Conservation (phyloP, 1,140 invertebrate species). For the Pteromalus puparum region DNA sequence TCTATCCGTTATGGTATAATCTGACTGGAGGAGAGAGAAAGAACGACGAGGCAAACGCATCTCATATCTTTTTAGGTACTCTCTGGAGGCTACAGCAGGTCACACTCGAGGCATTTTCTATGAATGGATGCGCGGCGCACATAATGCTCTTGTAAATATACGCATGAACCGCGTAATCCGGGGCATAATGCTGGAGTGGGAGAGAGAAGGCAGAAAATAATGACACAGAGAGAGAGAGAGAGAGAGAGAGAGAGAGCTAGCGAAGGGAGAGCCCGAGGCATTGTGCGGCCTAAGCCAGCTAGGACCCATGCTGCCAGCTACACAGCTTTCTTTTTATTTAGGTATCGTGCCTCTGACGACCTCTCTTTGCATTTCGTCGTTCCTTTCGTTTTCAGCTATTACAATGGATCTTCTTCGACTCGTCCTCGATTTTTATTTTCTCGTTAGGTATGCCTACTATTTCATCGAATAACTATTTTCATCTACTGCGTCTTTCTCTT, state of each 20-base stretch:
- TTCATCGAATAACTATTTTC: background rate
- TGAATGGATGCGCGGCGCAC: conserved; percentile 14
- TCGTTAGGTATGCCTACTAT: background rate
- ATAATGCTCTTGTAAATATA: conserved; percentile 43
- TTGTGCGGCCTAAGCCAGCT: conserved; percentile 19
- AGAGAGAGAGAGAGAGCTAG: background rate
- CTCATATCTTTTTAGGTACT: background rate
- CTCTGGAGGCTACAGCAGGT: background rate
- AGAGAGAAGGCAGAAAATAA: background rate
- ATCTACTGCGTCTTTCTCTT: background rate
- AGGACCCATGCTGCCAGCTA: background rate
- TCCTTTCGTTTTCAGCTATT: background rate
- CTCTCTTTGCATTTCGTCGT: background rate
- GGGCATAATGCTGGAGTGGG: background rate
- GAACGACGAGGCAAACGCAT: background rate
- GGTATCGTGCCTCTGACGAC: background rate
- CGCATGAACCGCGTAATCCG: conserved; percentile 32
- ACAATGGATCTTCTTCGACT: background rate
- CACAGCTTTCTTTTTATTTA: conserved; percentile 11
- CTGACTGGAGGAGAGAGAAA: background rate
- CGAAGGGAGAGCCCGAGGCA: background rate
- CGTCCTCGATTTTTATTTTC: conserved; percentile 21
- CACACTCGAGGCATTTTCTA: conserved; percentile 30
- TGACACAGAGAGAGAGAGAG: background rate
- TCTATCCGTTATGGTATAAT: conserved; percentile 35